Evolutionary conservation across 2,113 vertebrate genomes (phyloP).

Genomic region (Atrichornis clamosus): DNA sequence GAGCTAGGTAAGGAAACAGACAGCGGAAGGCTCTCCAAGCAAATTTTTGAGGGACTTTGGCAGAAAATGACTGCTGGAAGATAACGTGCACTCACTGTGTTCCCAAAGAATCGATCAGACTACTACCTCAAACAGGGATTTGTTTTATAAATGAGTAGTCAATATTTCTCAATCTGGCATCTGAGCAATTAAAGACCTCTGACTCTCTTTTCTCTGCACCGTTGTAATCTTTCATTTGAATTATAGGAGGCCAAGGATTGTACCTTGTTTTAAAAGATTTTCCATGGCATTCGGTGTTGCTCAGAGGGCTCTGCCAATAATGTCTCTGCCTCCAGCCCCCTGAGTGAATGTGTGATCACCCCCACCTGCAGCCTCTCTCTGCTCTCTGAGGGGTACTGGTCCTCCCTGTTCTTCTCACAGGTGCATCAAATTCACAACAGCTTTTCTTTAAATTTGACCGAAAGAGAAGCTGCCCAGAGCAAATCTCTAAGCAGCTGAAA

Average conservation of each 20-base stretch:
- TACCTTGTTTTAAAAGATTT: neutral
- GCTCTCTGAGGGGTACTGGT: neutral
- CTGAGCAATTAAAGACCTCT: neutral
- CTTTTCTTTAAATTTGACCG: neutral
- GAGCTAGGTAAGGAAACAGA: neutral
- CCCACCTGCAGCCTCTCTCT: neutral
- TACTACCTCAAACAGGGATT: neutral
- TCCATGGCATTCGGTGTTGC: neutral
- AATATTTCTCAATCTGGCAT: neutral
- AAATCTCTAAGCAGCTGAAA: neutral
- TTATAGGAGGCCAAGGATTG: neutral
- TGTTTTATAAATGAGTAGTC: neutral
- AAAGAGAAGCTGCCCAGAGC: neutral
- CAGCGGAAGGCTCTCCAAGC: neutral
- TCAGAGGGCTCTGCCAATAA: neutral
- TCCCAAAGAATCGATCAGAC: neutral
- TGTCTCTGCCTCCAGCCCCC: neutral
- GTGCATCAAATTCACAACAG: neutral
- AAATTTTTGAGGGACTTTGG: neutral
- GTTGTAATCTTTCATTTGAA: neutral
- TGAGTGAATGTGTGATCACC: neutral
- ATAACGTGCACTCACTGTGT: neutral
- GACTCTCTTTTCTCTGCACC: rapidly evolving
- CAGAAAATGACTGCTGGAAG: neutral
- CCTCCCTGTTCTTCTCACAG: neutral